These are phyloP conservation scores for Eristalis tenax DNA, from an alignment of 2,888 invertebrate genomes.

Conservation along the genomic window DNA sequence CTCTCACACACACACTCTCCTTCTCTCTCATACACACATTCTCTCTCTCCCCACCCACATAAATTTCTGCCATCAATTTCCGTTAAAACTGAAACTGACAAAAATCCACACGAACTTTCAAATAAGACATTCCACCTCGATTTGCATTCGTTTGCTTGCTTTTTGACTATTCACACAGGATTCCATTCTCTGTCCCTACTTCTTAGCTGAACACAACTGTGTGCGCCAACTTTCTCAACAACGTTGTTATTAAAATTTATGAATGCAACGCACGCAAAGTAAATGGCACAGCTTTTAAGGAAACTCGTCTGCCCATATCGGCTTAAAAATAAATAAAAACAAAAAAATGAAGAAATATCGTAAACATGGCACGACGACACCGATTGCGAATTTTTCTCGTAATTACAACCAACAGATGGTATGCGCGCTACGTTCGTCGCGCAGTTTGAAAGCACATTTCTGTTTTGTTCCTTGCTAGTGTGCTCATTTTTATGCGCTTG, in stretches of 20 bases:
- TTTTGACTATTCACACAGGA: constrained; percentile 21
- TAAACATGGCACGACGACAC: constrained; percentile 43
- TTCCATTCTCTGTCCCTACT: constrained; percentile 18
- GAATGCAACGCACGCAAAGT: constrained; percentile 5
- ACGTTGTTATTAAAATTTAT: constrained; percentile 16
- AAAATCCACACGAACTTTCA: neutral
- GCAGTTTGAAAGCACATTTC: constrained; percentile 17
- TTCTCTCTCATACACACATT: too few species aligned
- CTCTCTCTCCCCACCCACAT: too few species aligned
- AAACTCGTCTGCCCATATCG: constrained; percentile 54
- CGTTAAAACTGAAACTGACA: neutral
- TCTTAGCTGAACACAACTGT: neutral
- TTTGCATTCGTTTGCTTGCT: neutral
- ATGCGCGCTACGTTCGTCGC: constrained; percentile 30
- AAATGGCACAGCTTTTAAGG: constrained; percentile 26
- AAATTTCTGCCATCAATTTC: too few species aligned
- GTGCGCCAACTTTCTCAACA: constrained; percentile 40
- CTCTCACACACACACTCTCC: too few species aligned
- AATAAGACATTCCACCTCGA: neutral
- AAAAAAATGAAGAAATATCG: constrained; percentile 42
- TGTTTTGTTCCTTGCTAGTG: constrained; percentile 15
- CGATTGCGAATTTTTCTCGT: constrained; percentile 47
- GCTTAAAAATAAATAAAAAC: neutral
- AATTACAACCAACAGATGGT: constrained; percentile 58
- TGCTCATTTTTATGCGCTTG: constrained; percentile 40